Percentiles rank a stretch among this genome's conserved stretches.
Evolutionary conservation across 37 sponge, comb jelly and placozoan genomes (phyloP).

Genomic region (Chondrilla cf. caribensis): DNA sequence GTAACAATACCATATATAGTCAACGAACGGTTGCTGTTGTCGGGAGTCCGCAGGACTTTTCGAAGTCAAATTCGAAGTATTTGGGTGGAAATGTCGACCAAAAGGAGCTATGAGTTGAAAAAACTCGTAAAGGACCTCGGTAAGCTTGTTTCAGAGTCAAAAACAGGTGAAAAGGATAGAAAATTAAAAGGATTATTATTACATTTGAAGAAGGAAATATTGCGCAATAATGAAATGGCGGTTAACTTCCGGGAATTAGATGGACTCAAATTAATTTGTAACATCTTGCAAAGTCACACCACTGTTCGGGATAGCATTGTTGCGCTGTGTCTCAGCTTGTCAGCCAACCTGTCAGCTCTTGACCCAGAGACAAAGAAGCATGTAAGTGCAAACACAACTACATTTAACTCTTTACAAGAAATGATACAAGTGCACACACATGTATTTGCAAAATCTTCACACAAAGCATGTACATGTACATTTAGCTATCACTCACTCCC

Average conservation of each 20-base stretch:
- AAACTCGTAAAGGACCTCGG: neutral
- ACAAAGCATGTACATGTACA: too few species aligned
- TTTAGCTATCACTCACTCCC: too few species aligned
- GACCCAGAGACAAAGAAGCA: neutral
- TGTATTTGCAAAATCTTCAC: too few species aligned
- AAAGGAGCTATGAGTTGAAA: neutral
- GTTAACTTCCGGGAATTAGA: neutral
- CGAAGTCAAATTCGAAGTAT: too few species aligned
- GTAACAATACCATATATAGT: neutral
- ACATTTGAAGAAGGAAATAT: conserved; percentile 11
- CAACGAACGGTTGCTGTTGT: too few species aligned
- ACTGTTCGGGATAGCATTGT: neutral
- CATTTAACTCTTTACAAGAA: neutral
- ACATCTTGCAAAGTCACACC: neutral
- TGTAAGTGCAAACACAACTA: neutral
- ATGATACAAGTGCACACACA: neutral
- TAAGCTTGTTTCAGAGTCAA: neutral
- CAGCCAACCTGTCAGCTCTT: conserved; percentile 1
- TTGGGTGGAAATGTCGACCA: neutral
- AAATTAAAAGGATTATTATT: conserved; percentile 14
- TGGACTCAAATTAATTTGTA: neutral
- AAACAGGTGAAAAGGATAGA: neutral
- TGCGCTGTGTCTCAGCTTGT: neutral
- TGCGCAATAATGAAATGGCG: conserved; percentile 11
- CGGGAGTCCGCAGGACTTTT: too few species aligned